Base-by-base conservation (phyloP, 2,888 invertebrate genomes). In the Spisula subtruncata region DNA sequence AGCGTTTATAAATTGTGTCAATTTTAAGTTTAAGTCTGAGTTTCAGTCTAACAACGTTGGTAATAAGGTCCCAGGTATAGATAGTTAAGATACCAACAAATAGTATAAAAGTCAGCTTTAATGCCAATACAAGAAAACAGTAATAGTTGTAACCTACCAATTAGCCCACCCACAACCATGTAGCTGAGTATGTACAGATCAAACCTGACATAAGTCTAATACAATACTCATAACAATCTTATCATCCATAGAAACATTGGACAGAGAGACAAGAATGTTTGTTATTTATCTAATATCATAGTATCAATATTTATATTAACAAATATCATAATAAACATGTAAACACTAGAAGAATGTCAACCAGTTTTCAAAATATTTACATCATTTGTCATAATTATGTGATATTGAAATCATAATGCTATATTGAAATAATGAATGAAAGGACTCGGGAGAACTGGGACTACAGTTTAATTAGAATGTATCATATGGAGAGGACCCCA, bases 291-390 rank as follows among this genome's bases (percentile, higher is more conserved):
- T n/a, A n/a, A n/a, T n/a, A n/a, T 66, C 60, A 66, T 4, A 66
- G 60, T 66, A 66, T 66, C 60, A 66, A 25, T 66, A 66, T 66
- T 66, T 66, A 25, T 25, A 66, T 25, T 66, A 66, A 66, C 25
- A 8, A 66, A 25, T 66, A 25, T 66, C 60, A 66, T 66, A 66
- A 41, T 12, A 51, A 51, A 16, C 12, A 51, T 51, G 51, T 51
- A 51, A 51, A 16, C 51, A 51, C 56, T 0, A 20, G 6, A 56
- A 56, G 18, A 56, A 56, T 56, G 56, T 56, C 18, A 56, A n/a
- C 5, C 20, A 56, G n/a, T 20, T 14, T 56, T 56, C 8, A 41
- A 41, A 41, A 8, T 41, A 51, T 51, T 51, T 51, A 51, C 12
- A 1, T 51, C 41, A 41, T 41, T 41, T 8, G 41, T 41, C 41